Evolutionary conservation across 2,888 invertebrate species (phyloP).

Genomic region (Mimumesa dahlbomi): DNA sequence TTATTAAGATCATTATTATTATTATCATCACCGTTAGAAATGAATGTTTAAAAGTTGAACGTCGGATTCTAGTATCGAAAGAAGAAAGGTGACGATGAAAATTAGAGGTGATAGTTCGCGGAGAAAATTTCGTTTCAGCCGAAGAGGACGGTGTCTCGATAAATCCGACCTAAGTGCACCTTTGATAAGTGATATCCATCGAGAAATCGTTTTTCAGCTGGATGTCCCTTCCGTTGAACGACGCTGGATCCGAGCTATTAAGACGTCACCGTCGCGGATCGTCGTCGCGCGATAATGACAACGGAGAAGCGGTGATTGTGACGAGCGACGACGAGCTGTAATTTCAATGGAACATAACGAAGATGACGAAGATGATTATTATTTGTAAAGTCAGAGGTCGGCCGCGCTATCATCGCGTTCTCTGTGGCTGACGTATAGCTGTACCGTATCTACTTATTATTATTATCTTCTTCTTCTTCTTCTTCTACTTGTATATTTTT

Average conservation of each 20-base stretch:
- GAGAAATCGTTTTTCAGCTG: slow-evolving; percentile 11
- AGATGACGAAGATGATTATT: slow-evolving; percentile 10
- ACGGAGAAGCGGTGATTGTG: slow-evolving; percentile 36
- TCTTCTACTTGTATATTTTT: too few relatives aligned
- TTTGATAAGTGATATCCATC: slow-evolving; percentile 6
- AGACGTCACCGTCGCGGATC: slow-evolving; percentile 52
- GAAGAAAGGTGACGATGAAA: too few relatives aligned
- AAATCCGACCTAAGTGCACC: slow-evolving; percentile 9
- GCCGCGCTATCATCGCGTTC: too few relatives aligned
- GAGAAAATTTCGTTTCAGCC: too few relatives aligned
- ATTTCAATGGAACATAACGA: slow-evolving; percentile 37
- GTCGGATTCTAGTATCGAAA: too few relatives aligned
- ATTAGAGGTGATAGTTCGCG: too few relatives aligned
- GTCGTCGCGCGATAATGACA: slow-evolving; percentile 49
- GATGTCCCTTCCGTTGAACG: slow-evolving; percentile 7
- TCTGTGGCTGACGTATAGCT: background rate
- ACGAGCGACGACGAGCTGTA: slow-evolving; percentile 18
- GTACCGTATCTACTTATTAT: background rate
- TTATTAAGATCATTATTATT: too few relatives aligned
- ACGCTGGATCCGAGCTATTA: slow-evolving; percentile 61
- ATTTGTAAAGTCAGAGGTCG: background rate
- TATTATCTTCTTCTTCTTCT: too few relatives aligned
- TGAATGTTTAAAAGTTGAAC: too few relatives aligned
- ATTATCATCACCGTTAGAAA: too few relatives aligned
- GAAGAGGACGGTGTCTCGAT: background rate